Percentiles rank a stretch among this genome's conserved stretches.
Conservation (phyloP, 2,797 vertebrate genomes). For the Melanotaenia parkinsoni region DNA sequence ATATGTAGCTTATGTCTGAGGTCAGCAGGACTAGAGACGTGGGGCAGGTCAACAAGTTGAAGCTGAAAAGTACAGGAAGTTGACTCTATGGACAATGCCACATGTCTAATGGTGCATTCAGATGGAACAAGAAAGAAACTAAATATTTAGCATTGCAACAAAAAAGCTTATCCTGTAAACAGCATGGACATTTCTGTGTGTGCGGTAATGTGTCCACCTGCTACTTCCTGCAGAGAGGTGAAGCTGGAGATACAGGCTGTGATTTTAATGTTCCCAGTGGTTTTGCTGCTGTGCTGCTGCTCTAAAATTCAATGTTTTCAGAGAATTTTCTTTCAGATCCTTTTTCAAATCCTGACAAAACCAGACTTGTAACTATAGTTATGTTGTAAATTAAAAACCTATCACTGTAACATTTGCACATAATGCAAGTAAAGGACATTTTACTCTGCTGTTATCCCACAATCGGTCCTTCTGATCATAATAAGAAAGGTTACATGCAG, state of each 20-base stretch:
- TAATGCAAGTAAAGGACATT: too few relatives aligned
- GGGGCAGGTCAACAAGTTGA: background rate
- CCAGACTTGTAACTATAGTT: background rate
- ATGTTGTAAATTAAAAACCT: background rate
- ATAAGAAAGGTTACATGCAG: background rate
- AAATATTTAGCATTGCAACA: constrained; percentile 42
- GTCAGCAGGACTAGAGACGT: background rate
- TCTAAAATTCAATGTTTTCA: background rate
- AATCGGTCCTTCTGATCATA: too few relatives aligned
- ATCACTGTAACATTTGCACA: background rate
- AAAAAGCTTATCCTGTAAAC: constrained; percentile 26
- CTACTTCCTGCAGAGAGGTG: constrained; percentile 4
- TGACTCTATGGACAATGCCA: background rate
- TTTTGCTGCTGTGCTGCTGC: background rate
- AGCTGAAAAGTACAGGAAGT: background rate
- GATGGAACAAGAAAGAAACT: constrained; percentile 7
- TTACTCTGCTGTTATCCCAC: too few relatives aligned
- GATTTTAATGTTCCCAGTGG: background rate
- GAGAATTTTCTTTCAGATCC: too few relatives aligned
- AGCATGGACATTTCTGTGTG: background rate
- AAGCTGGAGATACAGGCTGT: background rate
- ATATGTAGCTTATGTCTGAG: background rate
- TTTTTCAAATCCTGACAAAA: background rate
- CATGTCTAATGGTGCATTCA: constrained; percentile 23
- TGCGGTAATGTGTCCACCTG: background rate